Evolutionary conservation across 2,888 invertebrate species (phyloP), one percentile per base, ranked within the genome.

Genomic region (Eueremaeus valkanovi): DNA sequence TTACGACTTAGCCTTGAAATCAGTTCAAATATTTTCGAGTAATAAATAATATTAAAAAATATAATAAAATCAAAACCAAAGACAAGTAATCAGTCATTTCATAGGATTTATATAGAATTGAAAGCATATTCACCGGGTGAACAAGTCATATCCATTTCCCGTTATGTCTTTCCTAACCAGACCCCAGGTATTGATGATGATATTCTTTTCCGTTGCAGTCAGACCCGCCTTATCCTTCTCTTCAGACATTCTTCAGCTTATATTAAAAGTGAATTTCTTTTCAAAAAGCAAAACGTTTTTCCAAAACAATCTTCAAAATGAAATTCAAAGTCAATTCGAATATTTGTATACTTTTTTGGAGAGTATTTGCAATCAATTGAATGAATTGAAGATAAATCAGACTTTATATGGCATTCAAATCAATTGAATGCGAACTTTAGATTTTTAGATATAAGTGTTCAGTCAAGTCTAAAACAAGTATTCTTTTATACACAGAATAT

Each of bases 111-210:
- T 36, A 8, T 36, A 36, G 11, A 36, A 36, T 36, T 36, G 11
- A 36, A 11, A 36, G 6, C 5, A 36, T 36, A 36, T 36, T 45
- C 82, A 86, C 86, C 83, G 81, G 72, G 82, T 78, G 81, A 86
- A 85, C 70, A 86, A 82, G 49, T 84, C 81, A 24, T 84, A 79
- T 72, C 86, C 86, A 76, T 84, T 82, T 76, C 81, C 83, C 33
- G 83, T 82, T n/a, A 85, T 81, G 79, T 86, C 85, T 80, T 84
- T 84, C 76, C 82, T 83, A 36, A 85, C 82, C 61, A 84, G 77
- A 18, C 80, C 82, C 86, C 86, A 86, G n/a, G 85, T 84, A 77
- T 82, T 82, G 66, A 81, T 82, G 29, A 86, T 83, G 70, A 83
- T 80, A 77, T 81, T 81, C 79, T 84, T 85, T 79, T 86, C 85